phyloP scores from a whole-genome alignment of 35 echinoderm and acorn worm species.

The Hemicentrotus pulcherrimus region DNA sequence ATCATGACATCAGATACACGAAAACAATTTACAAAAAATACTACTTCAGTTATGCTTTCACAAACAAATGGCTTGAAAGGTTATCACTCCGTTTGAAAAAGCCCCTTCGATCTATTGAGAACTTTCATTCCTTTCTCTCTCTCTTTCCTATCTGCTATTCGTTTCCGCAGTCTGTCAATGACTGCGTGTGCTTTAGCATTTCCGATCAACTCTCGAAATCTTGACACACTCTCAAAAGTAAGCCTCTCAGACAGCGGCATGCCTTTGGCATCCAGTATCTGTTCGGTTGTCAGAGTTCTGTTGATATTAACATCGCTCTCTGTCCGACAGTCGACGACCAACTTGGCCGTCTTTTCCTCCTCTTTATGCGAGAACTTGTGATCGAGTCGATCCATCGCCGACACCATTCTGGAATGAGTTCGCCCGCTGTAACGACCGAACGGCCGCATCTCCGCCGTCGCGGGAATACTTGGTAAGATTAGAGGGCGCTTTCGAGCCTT shows the following conservation, averaged over 20 bases:
- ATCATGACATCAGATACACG: too few relatives aligned
- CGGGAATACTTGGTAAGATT: not conserved
- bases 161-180: constrained; percentile 46
- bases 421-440: constrained; percentile 73
- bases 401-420: constrained; percentile 51
- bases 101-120: constrained; percentile 7
- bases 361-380: constrained; percentile 52
- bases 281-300: constrained; percentile 54
- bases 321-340: constrained; percentile 51
- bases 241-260: constrained; percentile 73
- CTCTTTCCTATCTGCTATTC: constrained; percentile 49
- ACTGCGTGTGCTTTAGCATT: constrained; percentile 53
- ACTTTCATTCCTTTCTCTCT: constrained; percentile 40
- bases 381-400: constrained; percentile 52
- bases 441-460: constrained; percentile 29
- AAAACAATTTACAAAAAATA: too few relatives aligned
- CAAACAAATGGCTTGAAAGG: not conserved
- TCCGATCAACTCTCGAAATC: constrained; percentile 29
- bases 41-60: too few relatives aligned
- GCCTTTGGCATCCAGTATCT: constrained; percentile 59
- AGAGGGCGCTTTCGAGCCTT: not conserved
- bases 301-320: constrained; percentile 70
- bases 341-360: constrained; percentile 51
- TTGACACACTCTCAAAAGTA: not conserved
- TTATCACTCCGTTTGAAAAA: not conserved